Evolutionary conservation across 2,113 vertebrate genomes (phyloP), one percentile per base, ranked within the genome.

Genomic region (Gambusia holbrooki): DNA sequence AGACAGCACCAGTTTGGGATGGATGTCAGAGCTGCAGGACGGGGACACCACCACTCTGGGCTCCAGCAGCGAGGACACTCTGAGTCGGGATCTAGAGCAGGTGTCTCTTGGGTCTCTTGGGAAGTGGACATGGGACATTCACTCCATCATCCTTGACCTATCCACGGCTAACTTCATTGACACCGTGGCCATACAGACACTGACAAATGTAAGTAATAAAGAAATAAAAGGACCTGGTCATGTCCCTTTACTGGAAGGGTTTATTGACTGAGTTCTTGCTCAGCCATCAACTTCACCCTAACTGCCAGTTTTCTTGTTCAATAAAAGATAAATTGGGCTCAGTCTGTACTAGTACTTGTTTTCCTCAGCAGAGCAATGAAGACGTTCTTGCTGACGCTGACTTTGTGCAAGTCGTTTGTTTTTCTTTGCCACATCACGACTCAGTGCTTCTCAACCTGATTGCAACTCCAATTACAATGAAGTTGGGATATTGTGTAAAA

Each of bases 131-230:
- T 94, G 93, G 93, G 92, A 94, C 71, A 94, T 93, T 66, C 95
- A 98, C 0, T 91, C 95, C 0, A 84, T 99, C 62, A 80, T 99
- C 71, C 92, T 99, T 71, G 97, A 99, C 90, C 92, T 99, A 70
- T 94, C 95, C 37, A 73, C 96, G 0, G 90, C 96, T 71, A 98
- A 93, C 87, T 98, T 98, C 0, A 92, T 96, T 64, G 98, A 99
- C 89, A 98, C 94, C 0, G 97, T 98, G 85, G 96, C 95, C 61
- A 92, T 97, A 80, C 98, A 99, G 87, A 96, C 89, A 4, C 81
- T 99, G 79, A 97, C 92, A 94, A 98, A 96, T 3, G 98, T 99
- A 88, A 96, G 96, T 62, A 14, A 6, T 63, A 66, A 82, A 19
- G 3, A 3, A 32, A n/a, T 0, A 66, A 74, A 29, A 2, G n/a